Base-by-base conservation (phyloP, 1,140 invertebrate species). In the Phortica variegata region DNA sequence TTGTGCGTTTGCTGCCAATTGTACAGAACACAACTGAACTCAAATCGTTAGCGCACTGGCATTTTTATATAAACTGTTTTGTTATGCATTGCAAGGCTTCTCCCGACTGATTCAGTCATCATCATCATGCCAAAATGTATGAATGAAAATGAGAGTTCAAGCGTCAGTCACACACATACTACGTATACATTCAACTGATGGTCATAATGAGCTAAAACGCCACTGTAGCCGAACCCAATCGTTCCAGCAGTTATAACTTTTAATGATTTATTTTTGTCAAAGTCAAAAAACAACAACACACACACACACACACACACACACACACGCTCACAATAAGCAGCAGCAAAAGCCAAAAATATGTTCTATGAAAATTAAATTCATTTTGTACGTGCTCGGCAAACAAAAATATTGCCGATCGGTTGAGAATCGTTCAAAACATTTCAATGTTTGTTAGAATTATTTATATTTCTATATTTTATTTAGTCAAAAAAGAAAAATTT, bases 361-460 rank as follows among this genome's bases (percentile, higher is more conserved):
- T 68, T 66, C 63, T 68, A 63, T 66, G 63, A 56, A 66, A 66
- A 58, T 63, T 60, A 68, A 66, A 66, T 66, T 56, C 60, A 63
- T 63, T 55, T 54, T 47, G 48, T 50, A 66, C 63, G 63, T 66
- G 63, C 60, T 37, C 18, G 20, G 63, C 46, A 65, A 41, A 12
- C 18, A 31, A 54, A 65, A 43, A 7, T n/a, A n/a, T n/a, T n/a
- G n/a, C n/a, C n/a, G n/a, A n/a, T n/a, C n/a, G n/a, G n/a, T n/a
- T n/a, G n/a, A n/a, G n/a, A n/a, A n/a, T n/a, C n/a, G n/a, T n/a
- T n/a, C n/a, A n/a, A n/a, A n/a, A n/a, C n/a, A n/a, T n/a, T n/a
- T n/a, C n/a, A n/a, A n/a, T n/a, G n/a, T n/a, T n/a, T n/a, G n/a
- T n/a, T n/a, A n/a, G n/a, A n/a, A n/a, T n/a, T n/a, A n/a, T n/a